Base-by-base conservation (phyloP, 2,888 invertebrate species). In the Phengaris arion region DNA sequence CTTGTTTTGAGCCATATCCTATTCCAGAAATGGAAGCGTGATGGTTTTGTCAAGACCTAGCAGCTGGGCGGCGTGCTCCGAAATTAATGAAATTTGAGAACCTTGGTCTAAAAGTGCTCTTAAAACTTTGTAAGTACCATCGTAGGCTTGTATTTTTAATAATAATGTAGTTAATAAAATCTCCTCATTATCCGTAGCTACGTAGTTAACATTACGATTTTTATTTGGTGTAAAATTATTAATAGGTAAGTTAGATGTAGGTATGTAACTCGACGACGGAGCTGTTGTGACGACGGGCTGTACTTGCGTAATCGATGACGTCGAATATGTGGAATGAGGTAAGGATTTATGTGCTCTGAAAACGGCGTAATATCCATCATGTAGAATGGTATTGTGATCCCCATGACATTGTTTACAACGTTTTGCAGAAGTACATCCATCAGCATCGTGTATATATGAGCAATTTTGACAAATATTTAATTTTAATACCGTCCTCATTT, bases 291-390 rank as follows among this genome's bases (percentile, higher is more conserved):
- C n/a, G n/a, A 22, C 54, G 54, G 45, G 45, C 22, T 57, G 74
- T 46, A 45, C 22, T 74, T 57, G 74, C 51, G 57, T 51, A 46
- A 74, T 57, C 54, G 74, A 74, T 74, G 74, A 59, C 74, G 74
- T 74, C 46, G 74, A 45, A 45, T 74, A 15, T 57, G 46, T 74
- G 6, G 59, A n/a, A 48, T 46, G 54, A 54, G 54, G 54, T 54
- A 54, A 54, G 54, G 54, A 54, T 54, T 54, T 45, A 46, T 13
- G n/a, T 15, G 10, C n/a, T 45, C 13, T 13, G 59, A 59, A 74
- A 59, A 74, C 74, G 0, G 59, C 8, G 59, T 48, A 35, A 74
- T 74, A 74, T 48, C 74, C 74, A 6, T 74, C 74, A 46, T 74
- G 74, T 7, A 74, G 74, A 59, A 48, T 74, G 57, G 59, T 74